A percentile compares a stretch with the other conserved stretches of the same genome.
Evolutionary conservation across 2,888 invertebrate species (phyloP).

Genomic region (Morpho achilles): DNA sequence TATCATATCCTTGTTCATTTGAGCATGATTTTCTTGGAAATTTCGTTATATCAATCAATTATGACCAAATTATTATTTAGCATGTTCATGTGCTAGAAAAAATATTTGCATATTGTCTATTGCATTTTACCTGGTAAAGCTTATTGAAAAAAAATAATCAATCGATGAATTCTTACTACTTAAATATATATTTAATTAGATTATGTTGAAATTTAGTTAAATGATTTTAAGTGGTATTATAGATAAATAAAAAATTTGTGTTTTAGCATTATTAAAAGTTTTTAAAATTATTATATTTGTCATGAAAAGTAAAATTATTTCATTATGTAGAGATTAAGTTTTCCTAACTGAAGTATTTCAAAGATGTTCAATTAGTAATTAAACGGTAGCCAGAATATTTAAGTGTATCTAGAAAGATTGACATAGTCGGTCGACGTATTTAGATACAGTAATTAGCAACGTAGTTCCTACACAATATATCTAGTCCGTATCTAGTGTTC

Average conservation of each 20-base stretch:
- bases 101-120: conserved; percentile 2
- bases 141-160: neutral
- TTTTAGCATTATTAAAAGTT: neutral
- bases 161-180: no score
- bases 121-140: conserved; percentile 3
- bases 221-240: neutral
- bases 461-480: conserved; percentile 9
- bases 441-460: conserved; percentile 1
- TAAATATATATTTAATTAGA: no score
- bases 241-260: neutral
- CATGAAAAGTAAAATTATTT: neutral
- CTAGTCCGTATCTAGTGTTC: conserved; percentile 1
- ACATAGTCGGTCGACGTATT: neutral
- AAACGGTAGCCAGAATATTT: no score
- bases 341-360: conserved; percentile 18
- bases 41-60: conserved; percentile 8
- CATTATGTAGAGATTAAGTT: neutral
- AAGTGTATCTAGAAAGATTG: neutral
- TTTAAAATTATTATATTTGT: neutral
- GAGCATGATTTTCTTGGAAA: conserved; percentile 38
- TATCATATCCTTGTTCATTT: conserved; percentile 45
- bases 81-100: conserved; percentile 16
- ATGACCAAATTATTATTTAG: conserved; percentile 1
- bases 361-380: conserved; percentile 1
- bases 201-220: no score